Base-by-base conservation (phyloP, 37 sponge, comb jelly and placozoan genomes). In the Amphimedon queenslandica region DNA sequence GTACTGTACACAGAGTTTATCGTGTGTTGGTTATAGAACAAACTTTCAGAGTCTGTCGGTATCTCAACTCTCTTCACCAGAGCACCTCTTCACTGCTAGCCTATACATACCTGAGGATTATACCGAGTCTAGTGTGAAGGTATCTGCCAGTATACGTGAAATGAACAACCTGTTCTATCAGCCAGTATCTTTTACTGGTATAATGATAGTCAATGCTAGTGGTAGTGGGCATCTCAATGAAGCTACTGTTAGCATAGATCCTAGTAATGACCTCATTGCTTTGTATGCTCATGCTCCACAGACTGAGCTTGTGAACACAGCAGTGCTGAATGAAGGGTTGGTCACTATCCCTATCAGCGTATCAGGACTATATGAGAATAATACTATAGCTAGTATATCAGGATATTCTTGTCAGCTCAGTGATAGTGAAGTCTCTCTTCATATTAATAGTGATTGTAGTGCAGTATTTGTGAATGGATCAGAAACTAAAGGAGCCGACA, bases 241-340 rank as follows among this genome's bases (percentile, higher is more conserved):
- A n/a, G 61, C 61, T n/a, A 25, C 61, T 60, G 5, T 60, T 11
- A 25, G 27, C 57, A 56, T 79, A 11, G 42, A 28, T 42, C 33
- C 38, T 33, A 32, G 29, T 27, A 66, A 42, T 27, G 25, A 67
- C 0, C 32, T 86, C 0, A 37, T 55, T 0, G 70, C 55, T 39
- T 23, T 86, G 53, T 80, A 77, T 47, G 24, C 80, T 29, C 74
- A 64, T 41, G 56, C 86, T 24, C 23, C 55, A 5, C 36, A 35
- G 36, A 51, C 76, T 43, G 38, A 42, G 13, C 63, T 89, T 0
- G 63, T 89, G 37, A 89, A 89, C 70, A 84, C 81, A 11, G 85
- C 85, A 36, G 57, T 37, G 21, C 74, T 89, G 55, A 76, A 71
- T 67, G 69, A 72, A 23, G 37, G 43, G 35, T 10, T 10, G 1